Evolutionary conservation across 1,140 invertebrate species (phyloP).

Genomic region (Lepidurus arcticus): DNA sequence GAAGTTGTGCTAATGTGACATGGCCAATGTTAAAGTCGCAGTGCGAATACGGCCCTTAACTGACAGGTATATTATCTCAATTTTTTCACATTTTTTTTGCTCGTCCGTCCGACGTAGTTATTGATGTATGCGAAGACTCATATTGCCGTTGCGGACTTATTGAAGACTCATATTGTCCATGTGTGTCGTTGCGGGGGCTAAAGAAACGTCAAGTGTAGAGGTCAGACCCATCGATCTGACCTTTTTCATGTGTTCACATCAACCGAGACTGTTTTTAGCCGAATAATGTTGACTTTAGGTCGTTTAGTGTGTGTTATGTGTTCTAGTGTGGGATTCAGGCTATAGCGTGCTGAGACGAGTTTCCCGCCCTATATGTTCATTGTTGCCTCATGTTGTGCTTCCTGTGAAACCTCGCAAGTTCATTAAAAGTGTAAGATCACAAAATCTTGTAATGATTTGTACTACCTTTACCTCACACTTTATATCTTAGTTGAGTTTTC

Average conservation of each 20-base stretch:
- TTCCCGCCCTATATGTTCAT: background rate
- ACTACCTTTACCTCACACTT: too few species aligned
- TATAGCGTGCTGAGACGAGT: background rate
- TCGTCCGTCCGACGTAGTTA: background rate
- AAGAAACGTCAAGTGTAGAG: slow-evolving; percentile 1
- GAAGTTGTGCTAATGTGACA: slow-evolving; percentile 15
- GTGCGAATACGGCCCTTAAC: slow-evolving; percentile 12
- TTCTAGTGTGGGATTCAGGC: background rate
- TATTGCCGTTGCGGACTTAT: background rate
- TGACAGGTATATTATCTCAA: background rate
- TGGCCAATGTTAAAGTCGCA: slow-evolving; percentile 13
- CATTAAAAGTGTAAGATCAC: too few species aligned
- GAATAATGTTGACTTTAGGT: background rate
- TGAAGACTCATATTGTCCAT: background rate
- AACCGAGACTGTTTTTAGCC: background rate
- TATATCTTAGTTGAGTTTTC: too few species aligned
- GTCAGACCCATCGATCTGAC: slow-evolving; percentile 1
- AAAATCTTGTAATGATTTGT: too few species aligned
- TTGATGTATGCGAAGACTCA: background rate
- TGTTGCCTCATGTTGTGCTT: background rate
- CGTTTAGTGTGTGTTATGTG: background rate
- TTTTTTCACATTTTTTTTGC: background rate
- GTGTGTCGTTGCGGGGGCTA: background rate
- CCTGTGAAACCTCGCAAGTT: background rate
- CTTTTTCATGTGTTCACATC: background rate